A percentile compares a stretch with the other conserved stretches of the same genome.
Evolutionary conservation across 2,113 vertebrate genomes (phyloP).

Genomic region (Glaucomys volans): DNA sequence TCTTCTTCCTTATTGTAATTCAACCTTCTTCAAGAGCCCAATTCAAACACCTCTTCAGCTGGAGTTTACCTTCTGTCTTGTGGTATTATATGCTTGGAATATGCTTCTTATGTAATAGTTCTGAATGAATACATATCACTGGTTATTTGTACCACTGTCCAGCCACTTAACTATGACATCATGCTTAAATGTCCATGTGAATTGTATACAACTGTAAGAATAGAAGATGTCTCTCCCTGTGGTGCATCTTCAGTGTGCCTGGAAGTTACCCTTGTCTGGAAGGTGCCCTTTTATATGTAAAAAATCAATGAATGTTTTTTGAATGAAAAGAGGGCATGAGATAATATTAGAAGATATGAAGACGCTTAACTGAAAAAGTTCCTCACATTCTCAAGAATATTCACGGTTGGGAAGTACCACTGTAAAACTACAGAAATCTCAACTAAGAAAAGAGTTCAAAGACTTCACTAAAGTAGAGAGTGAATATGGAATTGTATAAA

Average conservation of each 20-base stretch:
- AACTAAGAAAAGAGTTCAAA: conserved; percentile 31
- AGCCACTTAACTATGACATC: background rate
- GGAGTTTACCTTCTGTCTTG: background rate
- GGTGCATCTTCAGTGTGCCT: background rate
- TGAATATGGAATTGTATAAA: conserved; percentile 43
- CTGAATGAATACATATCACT: background rate
- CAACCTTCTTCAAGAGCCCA: background rate
- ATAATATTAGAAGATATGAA: conserved; percentile 27
- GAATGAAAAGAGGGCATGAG: background rate
- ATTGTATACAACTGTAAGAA: background rate
- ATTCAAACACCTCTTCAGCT: conserved; percentile 14
- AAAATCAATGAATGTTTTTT: background rate
- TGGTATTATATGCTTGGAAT: background rate
- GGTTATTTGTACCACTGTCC: background rate
- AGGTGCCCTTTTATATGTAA: background rate
- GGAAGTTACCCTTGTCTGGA: background rate
- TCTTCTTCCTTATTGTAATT: background rate
- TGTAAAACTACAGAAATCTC: conserved; percentile 25
- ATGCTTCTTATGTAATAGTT: background rate
- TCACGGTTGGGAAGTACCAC: background rate
- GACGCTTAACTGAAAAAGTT: background rate
- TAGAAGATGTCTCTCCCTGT: background rate
- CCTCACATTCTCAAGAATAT: conserved; percentile 1
- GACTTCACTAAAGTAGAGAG: conserved; percentile 18
- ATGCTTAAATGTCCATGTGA: background rate